Conservation (phyloP, 2,888 invertebrate species). For the Glyphotaelius pellucidus region DNA sequence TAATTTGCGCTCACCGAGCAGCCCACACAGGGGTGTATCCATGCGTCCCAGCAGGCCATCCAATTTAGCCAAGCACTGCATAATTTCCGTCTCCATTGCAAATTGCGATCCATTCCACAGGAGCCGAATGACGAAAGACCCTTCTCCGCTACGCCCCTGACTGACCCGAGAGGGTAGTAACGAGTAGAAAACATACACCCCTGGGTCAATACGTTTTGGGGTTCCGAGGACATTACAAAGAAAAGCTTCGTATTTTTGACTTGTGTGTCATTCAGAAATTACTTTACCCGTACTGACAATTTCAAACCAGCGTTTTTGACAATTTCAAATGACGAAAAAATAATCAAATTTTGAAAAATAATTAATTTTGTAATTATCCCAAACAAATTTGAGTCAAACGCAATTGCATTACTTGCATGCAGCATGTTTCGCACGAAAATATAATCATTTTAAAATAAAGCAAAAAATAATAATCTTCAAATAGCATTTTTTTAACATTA, state of each 20-base stretch:
- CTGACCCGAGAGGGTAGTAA: background rate
- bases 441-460: too few species aligned
- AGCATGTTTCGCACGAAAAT: too few species aligned
- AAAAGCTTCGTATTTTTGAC: background rate
- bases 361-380: too few species aligned
- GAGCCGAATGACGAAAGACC: conserved; percentile 35
- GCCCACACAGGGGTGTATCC: conserved; percentile 24
- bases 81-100: conserved; percentile 55
- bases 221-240: background rate
- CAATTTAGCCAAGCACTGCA: conserved; percentile 54
- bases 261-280: background rate
- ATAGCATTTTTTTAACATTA: too few species aligned
- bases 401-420: too few species aligned
- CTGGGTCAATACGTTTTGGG: background rate
- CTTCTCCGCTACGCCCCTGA: background rate
- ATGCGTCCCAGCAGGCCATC: conserved; percentile 2
- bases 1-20: conserved; percentile 12
- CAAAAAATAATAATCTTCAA: too few species aligned
- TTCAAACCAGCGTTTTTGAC: too few species aligned
- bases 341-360: too few species aligned
- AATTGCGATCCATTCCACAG: conserved; percentile 33
- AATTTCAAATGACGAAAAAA: background rate
- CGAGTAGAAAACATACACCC: background rate
- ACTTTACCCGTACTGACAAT: background rate
- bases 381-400: too few species aligned